A percentile compares a stretch with the other conserved stretches of the same genome.
phyloP scores from a whole-genome alignment of 2,888 invertebrate genomes.

The Labia minor region DNA sequence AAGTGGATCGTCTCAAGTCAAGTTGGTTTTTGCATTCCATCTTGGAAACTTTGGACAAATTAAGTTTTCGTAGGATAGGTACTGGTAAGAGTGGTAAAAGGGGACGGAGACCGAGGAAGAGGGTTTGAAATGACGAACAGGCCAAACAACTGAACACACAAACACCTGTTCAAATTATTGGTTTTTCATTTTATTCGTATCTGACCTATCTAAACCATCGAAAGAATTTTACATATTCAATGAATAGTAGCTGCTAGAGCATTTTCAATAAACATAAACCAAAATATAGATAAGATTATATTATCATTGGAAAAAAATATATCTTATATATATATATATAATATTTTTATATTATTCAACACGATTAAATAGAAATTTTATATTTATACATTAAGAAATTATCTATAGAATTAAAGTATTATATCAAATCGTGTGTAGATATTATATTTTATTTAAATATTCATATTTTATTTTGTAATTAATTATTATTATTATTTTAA shows the following conservation, averaged over 20 bases:
- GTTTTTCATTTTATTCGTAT: neutral
- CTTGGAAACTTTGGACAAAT: neutral
- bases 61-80: neutral
- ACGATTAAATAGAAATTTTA: no score
- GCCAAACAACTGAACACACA: slow-evolving; percentile 1
- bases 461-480: no score
- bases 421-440: no score
- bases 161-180: neutral
- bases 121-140: neutral
- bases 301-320: no score
- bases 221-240: neutral
- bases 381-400: no score
- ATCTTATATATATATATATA: no score
- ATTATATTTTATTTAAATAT: no score
- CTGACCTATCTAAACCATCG: neutral
- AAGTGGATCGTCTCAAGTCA: slow-evolving; percentile 1
- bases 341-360: no score
- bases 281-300: no score
- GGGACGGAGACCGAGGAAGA: neutral
- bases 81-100: neutral
- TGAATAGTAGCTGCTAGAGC: neutral
- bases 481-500: no score
- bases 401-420: no score
- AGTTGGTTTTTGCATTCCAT: slow-evolving; percentile 5
- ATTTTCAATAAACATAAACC: neutral